Conservation (phyloP, 2,797 vertebrate species). For the Pseudochirops corinnae region DNA sequence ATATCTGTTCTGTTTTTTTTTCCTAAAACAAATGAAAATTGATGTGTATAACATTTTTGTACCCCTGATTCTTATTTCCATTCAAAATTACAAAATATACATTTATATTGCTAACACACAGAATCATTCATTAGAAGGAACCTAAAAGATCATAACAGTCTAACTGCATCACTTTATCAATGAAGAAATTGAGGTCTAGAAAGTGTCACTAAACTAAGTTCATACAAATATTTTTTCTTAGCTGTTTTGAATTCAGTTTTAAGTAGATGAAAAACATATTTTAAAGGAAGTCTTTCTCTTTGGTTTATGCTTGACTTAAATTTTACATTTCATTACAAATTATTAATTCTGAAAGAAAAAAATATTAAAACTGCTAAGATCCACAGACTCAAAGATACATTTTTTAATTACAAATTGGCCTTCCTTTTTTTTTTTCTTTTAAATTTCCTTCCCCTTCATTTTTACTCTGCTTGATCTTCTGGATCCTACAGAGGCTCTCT, state of each 20-base stretch:
- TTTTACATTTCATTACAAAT: constrained; percentile 51
- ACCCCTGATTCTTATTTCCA: background rate
- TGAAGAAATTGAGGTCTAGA: background rate
- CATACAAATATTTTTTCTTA: constrained; percentile 22
- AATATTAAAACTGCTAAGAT: background rate
- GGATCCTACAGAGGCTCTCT: constrained; percentile 41
- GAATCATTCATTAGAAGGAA: background rate
- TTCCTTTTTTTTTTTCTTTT: constrained; percentile 46
- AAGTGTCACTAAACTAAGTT: background rate
- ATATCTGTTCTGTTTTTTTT: background rate
- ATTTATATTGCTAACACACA: background rate
- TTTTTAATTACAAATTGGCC: background rate
- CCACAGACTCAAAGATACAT: background rate
- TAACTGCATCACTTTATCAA: background rate
- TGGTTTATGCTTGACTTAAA: constrained; percentile 58
- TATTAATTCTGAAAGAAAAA: constrained; percentile 52
- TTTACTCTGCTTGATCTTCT: constrained; percentile 61
- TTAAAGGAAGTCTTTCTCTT: constrained; percentile 19
- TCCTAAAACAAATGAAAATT: constrained; percentile 7
- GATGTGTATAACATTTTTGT: background rate
- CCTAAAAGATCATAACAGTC: background rate
- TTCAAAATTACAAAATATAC: background rate
- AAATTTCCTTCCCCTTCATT: constrained; percentile 67
- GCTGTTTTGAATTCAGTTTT: background rate
- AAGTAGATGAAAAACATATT: constrained; percentile 3